Evolutionary conservation across 2,113 vertebrate genomes (phyloP).

Genomic region (Peromyscus maniculatus): DNA sequence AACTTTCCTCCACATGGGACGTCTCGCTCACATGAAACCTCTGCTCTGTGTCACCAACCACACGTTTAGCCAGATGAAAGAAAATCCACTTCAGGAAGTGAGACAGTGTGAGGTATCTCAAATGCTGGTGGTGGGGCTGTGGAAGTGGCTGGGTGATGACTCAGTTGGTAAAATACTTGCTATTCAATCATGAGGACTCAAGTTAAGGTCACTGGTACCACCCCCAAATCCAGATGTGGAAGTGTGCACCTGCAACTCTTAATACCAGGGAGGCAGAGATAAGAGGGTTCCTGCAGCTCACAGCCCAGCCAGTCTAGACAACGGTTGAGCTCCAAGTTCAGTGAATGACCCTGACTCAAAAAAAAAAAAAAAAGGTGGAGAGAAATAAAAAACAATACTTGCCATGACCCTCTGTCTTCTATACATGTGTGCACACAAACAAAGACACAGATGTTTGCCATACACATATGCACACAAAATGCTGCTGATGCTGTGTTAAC

Average conservation of each 20-base stretch:
- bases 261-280: background rate
- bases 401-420: background rate
- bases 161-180: background rate
- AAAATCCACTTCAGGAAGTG: too few relatives aligned
- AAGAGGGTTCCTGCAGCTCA: background rate
- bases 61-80: background rate
- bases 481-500: too few relatives aligned
- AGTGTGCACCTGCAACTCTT: background rate
- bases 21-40: background rate
- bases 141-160: background rate
- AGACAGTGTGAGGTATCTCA: background rate
- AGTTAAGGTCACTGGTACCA: background rate
- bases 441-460: background rate
- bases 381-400: background rate
- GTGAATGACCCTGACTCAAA: background rate
- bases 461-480: background rate
- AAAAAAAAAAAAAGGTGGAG: background rate
- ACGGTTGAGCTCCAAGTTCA: background rate
- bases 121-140: background rate
- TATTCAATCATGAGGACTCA: background rate
- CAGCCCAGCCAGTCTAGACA: background rate
- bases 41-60: background rate
- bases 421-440: background rate
- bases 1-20: background rate
- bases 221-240: too few relatives aligned